Percentiles rank a stretch among this genome's conserved stretches.
These are phyloP conservation scores for Catocala nupta DNA, from an alignment of 2,888 invertebrate species.

Conservation along the genomic window DNA sequence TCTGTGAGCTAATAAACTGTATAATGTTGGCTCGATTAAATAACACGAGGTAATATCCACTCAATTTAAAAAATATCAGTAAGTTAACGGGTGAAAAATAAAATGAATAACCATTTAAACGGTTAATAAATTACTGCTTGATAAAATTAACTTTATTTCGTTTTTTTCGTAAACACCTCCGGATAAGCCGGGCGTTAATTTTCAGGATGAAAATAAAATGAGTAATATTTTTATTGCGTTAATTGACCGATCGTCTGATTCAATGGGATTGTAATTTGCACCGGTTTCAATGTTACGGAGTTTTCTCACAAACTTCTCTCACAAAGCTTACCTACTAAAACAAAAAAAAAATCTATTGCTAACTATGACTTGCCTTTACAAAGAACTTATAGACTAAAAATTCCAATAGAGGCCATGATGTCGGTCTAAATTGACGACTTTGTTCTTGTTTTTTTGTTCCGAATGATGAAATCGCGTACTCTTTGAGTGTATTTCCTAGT, in stretches of 20 bases:
- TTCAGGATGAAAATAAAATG: slow-evolving; percentile 5
- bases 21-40: too few relatives aligned
- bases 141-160: slow-evolving; percentile 6
- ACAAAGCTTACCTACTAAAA: too few relatives aligned
- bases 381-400: too few relatives aligned
- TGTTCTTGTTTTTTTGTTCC: too few relatives aligned
- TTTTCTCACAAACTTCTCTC: background rate
- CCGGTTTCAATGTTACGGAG: background rate
- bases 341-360: too few relatives aligned
- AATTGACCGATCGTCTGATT: slow-evolving; percentile 12
- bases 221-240: slow-evolving; percentile 10
- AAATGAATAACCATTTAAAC: slow-evolving; percentile 1
- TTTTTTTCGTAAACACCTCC: slow-evolving; percentile 5
- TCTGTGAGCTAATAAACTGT: too few relatives aligned
- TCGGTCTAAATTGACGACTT: too few relatives aligned
- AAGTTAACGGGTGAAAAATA: background rate
- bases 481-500: too few relatives aligned
- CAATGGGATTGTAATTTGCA: background rate
- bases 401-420: too few relatives aligned
- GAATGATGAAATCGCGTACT: too few relatives aligned
- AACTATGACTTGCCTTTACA: too few relatives aligned
- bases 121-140: slow-evolving; percentile 1
- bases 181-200: background rate
- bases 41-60: slow-evolving; percentile 17
- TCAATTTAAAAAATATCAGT: slow-evolving; percentile 14